These are phyloP conservation scores for Drosophila anomelani DNA, from an alignment of 2,888 invertebrate genomes.

Conservation along the genomic window DNA sequence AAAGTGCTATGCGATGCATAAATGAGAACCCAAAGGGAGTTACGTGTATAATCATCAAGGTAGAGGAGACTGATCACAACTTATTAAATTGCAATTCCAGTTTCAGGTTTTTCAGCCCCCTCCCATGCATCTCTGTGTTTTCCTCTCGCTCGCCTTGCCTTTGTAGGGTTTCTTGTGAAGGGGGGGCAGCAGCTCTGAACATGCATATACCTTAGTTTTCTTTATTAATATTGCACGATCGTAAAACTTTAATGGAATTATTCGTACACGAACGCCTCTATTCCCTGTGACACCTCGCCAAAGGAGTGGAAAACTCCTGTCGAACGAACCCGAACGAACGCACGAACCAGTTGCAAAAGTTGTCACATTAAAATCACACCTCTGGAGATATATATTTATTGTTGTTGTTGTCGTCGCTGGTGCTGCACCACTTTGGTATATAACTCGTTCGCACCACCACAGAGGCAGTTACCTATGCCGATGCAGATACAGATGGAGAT, in stretches of 20 bases:
- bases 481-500: constrained; percentile 23
- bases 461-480: constrained; percentile 25
- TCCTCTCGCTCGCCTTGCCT: constrained; percentile 21
- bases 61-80: constrained; percentile 59
- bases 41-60: constrained; percentile 58
- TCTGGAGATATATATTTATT: constrained; percentile 73
- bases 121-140: background rate
- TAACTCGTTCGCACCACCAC: constrained; percentile 66
- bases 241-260: constrained; percentile 55
- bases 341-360: constrained; percentile 76
- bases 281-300: constrained; percentile 36
- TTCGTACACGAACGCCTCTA: constrained; percentile 45
- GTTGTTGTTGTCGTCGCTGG: constrained; percentile 44
- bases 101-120: constrained; percentile 58
- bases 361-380: constrained; percentile 81
- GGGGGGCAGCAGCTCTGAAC: constrained; percentile 7
- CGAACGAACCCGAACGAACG: constrained; percentile 17
- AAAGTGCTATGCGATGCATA: constrained; percentile 59
- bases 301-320: constrained; percentile 8
- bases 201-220: constrained; percentile 34
- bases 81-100: constrained; percentile 72
- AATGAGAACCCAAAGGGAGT: constrained; percentile 66
- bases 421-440: constrained; percentile 65
- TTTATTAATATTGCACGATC: constrained; percentile 49
- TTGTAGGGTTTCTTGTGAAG: constrained; percentile 61